Base-by-base conservation (phyloP, 35 echinoderm and acorn worm species). In the Hemicentrotus pulcherrimus region DNA sequence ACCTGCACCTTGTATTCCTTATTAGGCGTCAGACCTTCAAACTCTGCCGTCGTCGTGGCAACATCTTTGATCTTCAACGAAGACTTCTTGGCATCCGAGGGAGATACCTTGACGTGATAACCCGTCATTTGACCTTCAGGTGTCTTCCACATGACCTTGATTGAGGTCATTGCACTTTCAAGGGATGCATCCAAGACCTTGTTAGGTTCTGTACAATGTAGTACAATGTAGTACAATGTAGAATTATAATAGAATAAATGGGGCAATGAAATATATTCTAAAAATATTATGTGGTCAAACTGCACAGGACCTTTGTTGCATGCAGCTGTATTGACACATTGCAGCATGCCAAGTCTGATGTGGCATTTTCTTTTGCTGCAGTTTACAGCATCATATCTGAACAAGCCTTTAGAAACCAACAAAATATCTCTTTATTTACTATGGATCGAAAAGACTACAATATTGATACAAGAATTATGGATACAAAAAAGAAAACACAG, bases 1-100 rank as follows among this genome's bases (percentile, higher is more conserved):
- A 97, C 89, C 31, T 95, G 91, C 24, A 99, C 96, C 61, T 97
- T 95, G 95, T 99, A 99, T 88, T 97, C 95, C 96, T 97, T 99
- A n/a, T 88, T 94, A 89, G 96, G 96, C 28, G 32, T 94, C 92
- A 99, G 94, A 6, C 96, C 98, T n/a, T 48, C 48, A 52, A 99
- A 99, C 48, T 99, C 95, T 9, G 95, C 96, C 60, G 92, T 96
- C 14, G 98, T 99, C 22, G 86, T 95, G 47, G 96, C 96, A n/a
- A 91, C 32, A 85, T 98, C 97, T 70, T 95, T 96, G 47, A 96
- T 97, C 92, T 96, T 97, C 8, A 99, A 7, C 1, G 87, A 91
- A 7, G 98, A 97, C 48, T 97, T 97, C 87, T 95, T 97, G 47
- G 96, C 96, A 61, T 99, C 98, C 60, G 95, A 31, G 7, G 98